phyloP scores from a whole-genome alignment of 1,140 invertebrate species.

The Himalopsyche phryganea region DNA sequence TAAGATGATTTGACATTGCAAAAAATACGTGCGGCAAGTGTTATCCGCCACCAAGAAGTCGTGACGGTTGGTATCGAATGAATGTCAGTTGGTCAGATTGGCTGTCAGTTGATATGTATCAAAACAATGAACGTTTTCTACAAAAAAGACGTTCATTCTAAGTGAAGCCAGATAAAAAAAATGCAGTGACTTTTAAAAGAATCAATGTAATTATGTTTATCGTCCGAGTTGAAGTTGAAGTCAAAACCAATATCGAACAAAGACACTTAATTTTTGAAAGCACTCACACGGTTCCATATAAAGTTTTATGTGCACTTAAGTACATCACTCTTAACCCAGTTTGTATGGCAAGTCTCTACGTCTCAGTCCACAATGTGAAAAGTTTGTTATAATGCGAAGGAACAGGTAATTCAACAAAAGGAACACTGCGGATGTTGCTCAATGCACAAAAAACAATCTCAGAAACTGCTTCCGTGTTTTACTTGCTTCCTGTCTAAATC shows the following conservation, averaged over 20 bases:
- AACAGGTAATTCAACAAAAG: constrained; percentile 33
- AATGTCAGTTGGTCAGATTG: too few relatives aligned
- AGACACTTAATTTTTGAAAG: constrained; percentile 27
- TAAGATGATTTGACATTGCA: too few relatives aligned
- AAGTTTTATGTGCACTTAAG: constrained; percentile 15
- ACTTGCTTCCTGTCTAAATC: constrained; percentile 2
- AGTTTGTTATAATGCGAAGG: constrained; percentile 28
- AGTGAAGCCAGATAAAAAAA: too few relatives aligned
- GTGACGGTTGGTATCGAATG: too few relatives aligned
- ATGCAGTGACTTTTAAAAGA: too few relatives aligned
- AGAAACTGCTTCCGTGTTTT: constrained; percentile 12
- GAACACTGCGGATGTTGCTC: constrained; percentile 22
- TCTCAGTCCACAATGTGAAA: constrained; percentile 7
- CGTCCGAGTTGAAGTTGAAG: too few relatives aligned
- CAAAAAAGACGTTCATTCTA: too few relatives aligned
- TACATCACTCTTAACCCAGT: constrained; percentile 28
- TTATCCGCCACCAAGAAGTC: too few relatives aligned
- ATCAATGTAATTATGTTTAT: too few relatives aligned
- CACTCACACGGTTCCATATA: constrained; percentile 8
- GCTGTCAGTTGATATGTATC: too few relatives aligned
- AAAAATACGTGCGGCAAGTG: too few relatives aligned
- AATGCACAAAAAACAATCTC: constrained; percentile 30
- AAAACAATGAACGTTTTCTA: too few relatives aligned
- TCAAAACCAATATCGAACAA: constrained; percentile 8
- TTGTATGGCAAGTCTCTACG: neutral